Evolutionary conservation across 2,797 vertebrate species (phyloP).

Genomic region (Salarias fasciatus): DNA sequence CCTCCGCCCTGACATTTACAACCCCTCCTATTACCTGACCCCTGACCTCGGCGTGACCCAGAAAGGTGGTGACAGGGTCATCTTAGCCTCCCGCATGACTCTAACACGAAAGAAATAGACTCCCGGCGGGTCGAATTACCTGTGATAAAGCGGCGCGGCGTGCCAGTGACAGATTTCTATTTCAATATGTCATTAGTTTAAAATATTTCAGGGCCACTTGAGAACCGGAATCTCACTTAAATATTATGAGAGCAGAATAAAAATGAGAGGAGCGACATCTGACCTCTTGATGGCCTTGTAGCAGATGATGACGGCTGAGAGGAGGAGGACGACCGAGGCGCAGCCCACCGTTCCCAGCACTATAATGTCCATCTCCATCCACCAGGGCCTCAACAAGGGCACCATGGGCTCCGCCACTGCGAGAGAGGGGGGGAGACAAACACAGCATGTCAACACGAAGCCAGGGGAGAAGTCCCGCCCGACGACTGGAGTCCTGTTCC

Average conservation of each 20-base stretch:
- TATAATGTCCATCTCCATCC: slow-evolving; percentile 91
- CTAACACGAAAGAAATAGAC: slow-evolving; percentile 12
- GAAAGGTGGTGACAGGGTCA: slow-evolving; percentile 47
- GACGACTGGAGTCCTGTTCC: not conserved
- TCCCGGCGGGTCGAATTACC: slow-evolving; percentile 36
- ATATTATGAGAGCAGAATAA: not conserved
- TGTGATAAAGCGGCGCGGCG: slow-evolving; percentile 21
- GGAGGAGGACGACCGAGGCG: slow-evolving; percentile 89
- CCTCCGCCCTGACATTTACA: slow-evolving; percentile 57
- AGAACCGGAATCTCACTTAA: not conserved
- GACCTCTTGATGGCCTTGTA: slow-evolving; percentile 99
- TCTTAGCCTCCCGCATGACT: slow-evolving; percentile 12
- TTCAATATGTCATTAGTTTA: slow-evolving; percentile 21
- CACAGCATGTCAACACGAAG: too few species aligned
- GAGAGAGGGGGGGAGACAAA: slow-evolving; percentile 40
- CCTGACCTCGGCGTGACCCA: slow-evolving; percentile 58
- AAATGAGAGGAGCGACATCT: slow-evolving; percentile 25
- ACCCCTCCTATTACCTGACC: slow-evolving; percentile 55
- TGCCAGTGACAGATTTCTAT: slow-evolving; percentile 16
- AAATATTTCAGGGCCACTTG: slow-evolving; percentile 4
- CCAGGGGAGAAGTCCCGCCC: not conserved
- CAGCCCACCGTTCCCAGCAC: slow-evolving; percentile 90
- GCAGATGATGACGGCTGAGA: slow-evolving; percentile 94
- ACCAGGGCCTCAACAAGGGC: slow-evolving; percentile 85
- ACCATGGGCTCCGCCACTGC: slow-evolving; percentile 84